These are phyloP conservation scores for Galago senegalensis DNA, from an alignment of 2,797 vertebrate species.

Conservation along the genomic window DNA sequence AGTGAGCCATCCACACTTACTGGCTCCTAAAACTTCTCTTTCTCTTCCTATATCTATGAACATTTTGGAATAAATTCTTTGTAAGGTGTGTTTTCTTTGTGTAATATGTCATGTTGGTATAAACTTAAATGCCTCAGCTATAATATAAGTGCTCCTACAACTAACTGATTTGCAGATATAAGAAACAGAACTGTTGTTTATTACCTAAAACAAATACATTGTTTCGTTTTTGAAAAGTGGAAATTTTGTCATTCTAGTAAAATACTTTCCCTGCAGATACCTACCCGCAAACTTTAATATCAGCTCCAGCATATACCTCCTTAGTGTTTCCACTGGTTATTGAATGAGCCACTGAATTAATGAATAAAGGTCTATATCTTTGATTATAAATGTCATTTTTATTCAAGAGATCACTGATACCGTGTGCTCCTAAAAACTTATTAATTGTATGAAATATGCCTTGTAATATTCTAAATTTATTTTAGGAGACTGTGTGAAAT, in stretches of 20 bases:
- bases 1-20: neutral
- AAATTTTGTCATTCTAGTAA: neutral
- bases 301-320: neutral
- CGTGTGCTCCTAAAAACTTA: neutral
- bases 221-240: neutral
- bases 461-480: neutral
- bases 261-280: neutral
- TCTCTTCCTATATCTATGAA: neutral
- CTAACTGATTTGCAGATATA: neutral
- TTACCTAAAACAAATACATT: neutral
- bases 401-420: neutral
- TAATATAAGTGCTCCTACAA: neutral
- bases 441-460: neutral
- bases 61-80: neutral
- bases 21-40: neutral
- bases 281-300: neutral
- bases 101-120: neutral
- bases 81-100: neutral
- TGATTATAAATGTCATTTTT: neutral
- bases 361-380: slow-evolving; percentile 1
- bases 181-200: neutral
- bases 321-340: neutral
- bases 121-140: neutral
- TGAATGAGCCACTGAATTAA: neutral
- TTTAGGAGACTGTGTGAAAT: neutral